Evolutionary conservation across 2,113 vertebrate species (phyloP), one percentile per base, ranked within the genome.

Genomic region (Okapia johnstoni): DNA sequence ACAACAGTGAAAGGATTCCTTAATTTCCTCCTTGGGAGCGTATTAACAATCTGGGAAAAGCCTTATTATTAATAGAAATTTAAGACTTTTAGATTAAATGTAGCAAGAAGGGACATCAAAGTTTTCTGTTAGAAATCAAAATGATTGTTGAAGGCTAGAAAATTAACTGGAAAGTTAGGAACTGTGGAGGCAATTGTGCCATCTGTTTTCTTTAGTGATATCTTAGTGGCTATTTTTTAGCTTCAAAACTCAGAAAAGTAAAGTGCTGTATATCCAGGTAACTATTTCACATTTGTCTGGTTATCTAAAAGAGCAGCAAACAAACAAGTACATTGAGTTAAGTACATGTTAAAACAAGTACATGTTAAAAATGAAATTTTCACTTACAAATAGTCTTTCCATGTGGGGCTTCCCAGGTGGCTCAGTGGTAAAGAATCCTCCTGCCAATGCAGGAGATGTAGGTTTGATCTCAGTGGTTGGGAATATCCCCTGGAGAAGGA

Each of bases 71-170:
- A 36, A 23, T 46, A 87, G 58, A 88, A 88, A 55, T 88, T 76
- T 70, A 95, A 85, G 30, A 90, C 43, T 54, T 88, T 90, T 79
- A 55, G 88, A 81, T 88, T 96, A 92, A 93, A 88, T 70, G 6
- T 61, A 70, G 40, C 36, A 54, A 88, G 77, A 95, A 28, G 93
- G 43, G 48, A 89, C 46, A 88, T 61, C 28, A 88, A 73, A 60
- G 2, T 61, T 60, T 94, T 80, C 48, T 85, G 2, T 66, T 91
- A 89, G 58, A 92, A 96, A 76, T 8, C 12, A 14, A 50, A 79
- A 17, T 97, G 55, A 86, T 94, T 86, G 26, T 83, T 43, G 46
- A 93, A 61, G 28, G 55, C 21, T 76, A 85, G 8, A 5, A 73
- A 97, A 70, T 43, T 66, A 85, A 58, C 58, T 85, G 21, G 7